Conservation (phyloP, 64 coral and sea anemone genomes). For the Anthopleura sola region DNA sequence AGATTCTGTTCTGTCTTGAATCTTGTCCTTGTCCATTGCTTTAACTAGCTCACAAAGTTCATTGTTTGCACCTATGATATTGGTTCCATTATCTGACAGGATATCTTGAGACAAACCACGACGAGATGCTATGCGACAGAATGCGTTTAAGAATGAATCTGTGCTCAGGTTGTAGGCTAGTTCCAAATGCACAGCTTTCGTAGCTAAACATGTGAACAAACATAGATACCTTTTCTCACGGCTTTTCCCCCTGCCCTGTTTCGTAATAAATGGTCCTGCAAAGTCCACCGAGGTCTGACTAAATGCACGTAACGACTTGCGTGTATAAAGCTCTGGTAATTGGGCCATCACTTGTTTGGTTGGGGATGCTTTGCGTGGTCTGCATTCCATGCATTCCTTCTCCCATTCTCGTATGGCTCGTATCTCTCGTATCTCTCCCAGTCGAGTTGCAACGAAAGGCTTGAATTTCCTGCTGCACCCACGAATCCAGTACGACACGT, state of each 20-base stretch:
- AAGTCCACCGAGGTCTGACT: no score
- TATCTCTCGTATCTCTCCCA: conserved; percentile 54
- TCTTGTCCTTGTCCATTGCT: no score
- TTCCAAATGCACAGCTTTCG: no score
- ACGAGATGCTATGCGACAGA: neutral
- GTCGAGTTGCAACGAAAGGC: conserved; percentile 32
- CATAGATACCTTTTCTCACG: conserved; percentile 3
- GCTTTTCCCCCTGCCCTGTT: conserved; percentile 4
- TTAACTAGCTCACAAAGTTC: no score
- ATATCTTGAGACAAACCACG: conserved; percentile 13
- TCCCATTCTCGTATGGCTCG: conserved; percentile 54
- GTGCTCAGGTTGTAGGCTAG: no score
- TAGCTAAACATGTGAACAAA: conserved; percentile 18
- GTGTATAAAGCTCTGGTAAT: conserved; percentile 27
- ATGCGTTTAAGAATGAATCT: no score
- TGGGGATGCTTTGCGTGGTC: conserved; percentile 44
- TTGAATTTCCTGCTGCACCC: no score
- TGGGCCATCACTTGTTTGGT: conserved; percentile 57
- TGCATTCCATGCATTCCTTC: no score
- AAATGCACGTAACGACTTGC: no score
- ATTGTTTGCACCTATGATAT: conserved; percentile 19
- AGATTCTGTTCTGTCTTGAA: no score
- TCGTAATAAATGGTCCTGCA: conserved; percentile 26
- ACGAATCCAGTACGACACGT: no score
- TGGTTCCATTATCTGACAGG: conserved; percentile 25